Evolutionary conservation across 1,140 invertebrate genomes (phyloP).

Genomic region (Metopolophium dirhodum): DNA sequence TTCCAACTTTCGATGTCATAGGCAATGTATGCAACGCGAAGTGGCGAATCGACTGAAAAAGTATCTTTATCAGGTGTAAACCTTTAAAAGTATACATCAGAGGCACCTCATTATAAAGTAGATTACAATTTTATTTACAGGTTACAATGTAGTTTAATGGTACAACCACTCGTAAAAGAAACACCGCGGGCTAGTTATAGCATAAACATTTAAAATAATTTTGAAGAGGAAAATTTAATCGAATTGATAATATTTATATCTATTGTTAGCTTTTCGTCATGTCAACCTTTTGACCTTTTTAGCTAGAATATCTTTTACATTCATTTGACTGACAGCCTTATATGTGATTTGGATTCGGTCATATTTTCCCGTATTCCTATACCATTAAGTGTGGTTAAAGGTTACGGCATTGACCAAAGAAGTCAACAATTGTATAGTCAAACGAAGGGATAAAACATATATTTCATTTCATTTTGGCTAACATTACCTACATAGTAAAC

Average conservation of each 20-base stretch:
- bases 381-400: not conserved
- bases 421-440: not conserved
- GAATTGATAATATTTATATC: not conserved
- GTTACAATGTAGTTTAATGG: not conserved
- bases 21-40: not conserved
- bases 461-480: not conserved
- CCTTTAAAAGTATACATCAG: no score
- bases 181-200: no score
- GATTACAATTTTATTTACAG: no score
- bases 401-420: not conserved
- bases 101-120: no score
- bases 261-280: not conserved
- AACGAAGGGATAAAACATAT: not conserved
- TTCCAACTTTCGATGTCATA: not conserved
- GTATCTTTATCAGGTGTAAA: no score
- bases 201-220: not conserved
- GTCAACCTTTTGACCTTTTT: not conserved
- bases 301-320: not conserved
- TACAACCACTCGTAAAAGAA: not conserved
- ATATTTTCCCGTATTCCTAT: not conserved
- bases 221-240: not conserved
- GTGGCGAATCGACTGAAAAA: no score
- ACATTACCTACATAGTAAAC: not conserved
- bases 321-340: not conserved
- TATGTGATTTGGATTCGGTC: not conserved